Percentiles rank a stretch among this genome's conserved stretches.
Conservation (phyloP, 2,113 vertebrate genomes). For the Typhlomys cinereus region DNA sequence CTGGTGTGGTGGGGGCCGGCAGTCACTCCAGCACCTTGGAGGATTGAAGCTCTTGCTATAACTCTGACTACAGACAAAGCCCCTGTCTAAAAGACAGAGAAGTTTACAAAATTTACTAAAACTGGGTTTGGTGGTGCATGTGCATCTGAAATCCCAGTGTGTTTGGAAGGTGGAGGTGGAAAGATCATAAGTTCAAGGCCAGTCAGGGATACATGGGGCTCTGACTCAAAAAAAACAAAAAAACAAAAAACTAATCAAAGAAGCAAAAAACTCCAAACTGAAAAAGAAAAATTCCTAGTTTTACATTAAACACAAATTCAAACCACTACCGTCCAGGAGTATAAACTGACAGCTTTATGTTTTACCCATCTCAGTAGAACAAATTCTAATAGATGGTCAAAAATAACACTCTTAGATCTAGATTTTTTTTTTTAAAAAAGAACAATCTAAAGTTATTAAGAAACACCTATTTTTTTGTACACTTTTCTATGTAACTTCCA, state of each 20-base stretch:
- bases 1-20: background rate
- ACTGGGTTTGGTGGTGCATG: background rate
- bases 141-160: background rate
- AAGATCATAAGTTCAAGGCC: background rate
- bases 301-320: too few species aligned
- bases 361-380: background rate
- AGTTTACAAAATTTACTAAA: background rate
- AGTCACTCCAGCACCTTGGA: background rate
- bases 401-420: conserved; percentile 6
- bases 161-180: background rate
- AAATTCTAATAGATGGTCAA: background rate
- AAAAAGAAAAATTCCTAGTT: background rate
- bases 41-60: background rate
- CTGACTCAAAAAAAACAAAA: background rate
- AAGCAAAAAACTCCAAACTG: conserved; percentile 32
- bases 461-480: background rate
- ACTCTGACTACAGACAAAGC: background rate
- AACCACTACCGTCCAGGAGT: conserved; percentile 5
- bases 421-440: background rate
- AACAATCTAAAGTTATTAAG: background rate
- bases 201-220: background rate
- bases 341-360: background rate
- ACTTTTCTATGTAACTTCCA: conserved; percentile 2
- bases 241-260: background rate
- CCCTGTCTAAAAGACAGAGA: background rate